These are phyloP conservation scores for Drosophila sproati DNA, from an alignment of 1,140 invertebrate species.

Conservation along the genomic window DNA sequence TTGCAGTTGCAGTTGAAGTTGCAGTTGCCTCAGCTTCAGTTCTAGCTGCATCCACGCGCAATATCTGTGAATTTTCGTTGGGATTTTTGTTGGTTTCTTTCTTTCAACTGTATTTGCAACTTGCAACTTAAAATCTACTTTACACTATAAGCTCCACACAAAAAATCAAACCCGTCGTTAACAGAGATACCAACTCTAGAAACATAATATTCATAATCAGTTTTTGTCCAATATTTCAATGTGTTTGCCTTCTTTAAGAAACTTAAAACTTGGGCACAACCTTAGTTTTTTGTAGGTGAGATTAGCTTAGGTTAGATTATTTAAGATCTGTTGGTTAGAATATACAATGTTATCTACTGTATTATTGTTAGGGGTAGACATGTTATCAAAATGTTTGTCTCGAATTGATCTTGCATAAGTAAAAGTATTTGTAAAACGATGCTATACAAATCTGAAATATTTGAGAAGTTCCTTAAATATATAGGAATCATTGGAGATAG, in stretches of 20 bases:
- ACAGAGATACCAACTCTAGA: not conserved
- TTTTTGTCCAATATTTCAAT: too few relatives aligned
- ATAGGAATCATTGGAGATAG: too few relatives aligned
- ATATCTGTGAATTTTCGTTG: conserved; percentile 72
- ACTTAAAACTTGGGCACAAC: too few relatives aligned
- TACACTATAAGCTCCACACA: not conserved
- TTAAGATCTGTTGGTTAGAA: not conserved
- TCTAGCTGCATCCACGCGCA: conserved; percentile 67
- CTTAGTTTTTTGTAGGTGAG: not conserved
- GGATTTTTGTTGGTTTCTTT: conserved; percentile 29
- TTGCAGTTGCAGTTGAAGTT: conserved; percentile 30
- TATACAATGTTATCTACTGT: not conserved
- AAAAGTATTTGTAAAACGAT: too few relatives aligned
- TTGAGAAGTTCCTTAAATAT: too few relatives aligned
- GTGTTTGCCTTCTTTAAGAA: too few relatives aligned
- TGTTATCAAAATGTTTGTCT: too few relatives aligned
- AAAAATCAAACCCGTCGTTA: too few relatives aligned
- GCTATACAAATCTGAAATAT: too few relatives aligned
- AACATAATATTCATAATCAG: too few relatives aligned
- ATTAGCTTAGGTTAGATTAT: not conserved
- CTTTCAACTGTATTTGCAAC: conserved; percentile 29
- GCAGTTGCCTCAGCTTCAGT: conserved; percentile 54
- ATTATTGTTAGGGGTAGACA: too few relatives aligned
- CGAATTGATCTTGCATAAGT: too few relatives aligned
- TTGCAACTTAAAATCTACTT: conserved; percentile 7